phyloP scores from a whole-genome alignment of 2,113 vertebrate genomes.

The Arothron firmamentum region DNA sequence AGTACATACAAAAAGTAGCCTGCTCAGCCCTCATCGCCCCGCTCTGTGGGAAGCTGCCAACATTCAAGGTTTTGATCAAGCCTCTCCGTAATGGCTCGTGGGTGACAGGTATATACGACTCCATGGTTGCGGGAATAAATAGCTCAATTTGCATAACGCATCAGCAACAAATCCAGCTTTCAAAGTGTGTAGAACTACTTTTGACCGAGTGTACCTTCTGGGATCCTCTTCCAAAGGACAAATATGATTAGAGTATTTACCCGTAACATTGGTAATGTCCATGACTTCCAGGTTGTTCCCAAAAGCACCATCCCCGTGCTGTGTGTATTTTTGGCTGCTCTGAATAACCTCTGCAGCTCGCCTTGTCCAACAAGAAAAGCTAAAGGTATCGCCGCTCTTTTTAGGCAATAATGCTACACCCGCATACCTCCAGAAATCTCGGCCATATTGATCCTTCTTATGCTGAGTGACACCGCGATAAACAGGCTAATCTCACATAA shows the following conservation, averaged over 20 bases:
- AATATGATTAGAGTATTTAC: slow-evolving; percentile 60
- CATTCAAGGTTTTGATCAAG: slow-evolving; percentile 70
- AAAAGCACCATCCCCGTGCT: slow-evolving; percentile 14
- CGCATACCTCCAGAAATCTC: slow-evolving; percentile 54
- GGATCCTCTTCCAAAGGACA: slow-evolving; percentile 48
- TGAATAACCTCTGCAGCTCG: slow-evolving; percentile 35
- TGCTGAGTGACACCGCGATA: slow-evolving; percentile 50
- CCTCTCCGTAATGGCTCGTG: slow-evolving; percentile 50
- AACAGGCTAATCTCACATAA: slow-evolving; percentile 71
- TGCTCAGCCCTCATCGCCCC: slow-evolving; percentile 64
- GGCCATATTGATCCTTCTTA: slow-evolving; percentile 61
- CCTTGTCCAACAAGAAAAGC: slow-evolving; percentile 38
- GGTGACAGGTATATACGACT: slow-evolving; percentile 64
- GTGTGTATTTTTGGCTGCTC: slow-evolving; percentile 31
- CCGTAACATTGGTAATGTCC: slow-evolving; percentile 27
- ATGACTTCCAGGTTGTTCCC: slow-evolving; percentile 33
- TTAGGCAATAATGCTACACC: slow-evolving; percentile 45
- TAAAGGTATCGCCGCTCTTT: slow-evolving; percentile 35
- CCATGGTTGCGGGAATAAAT: slow-evolving; percentile 58
- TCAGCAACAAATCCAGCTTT: slow-evolving; percentile 58
- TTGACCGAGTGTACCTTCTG: slow-evolving; percentile 43
- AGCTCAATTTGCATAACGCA: slow-evolving; percentile 70
- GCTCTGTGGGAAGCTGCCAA: slow-evolving; percentile 62
- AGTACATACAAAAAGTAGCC: slow-evolving; percentile 62
- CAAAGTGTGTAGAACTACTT: slow-evolving; percentile 19